These are phyloP conservation scores for Mimachlamys varia DNA, from an alignment of 2,888 invertebrate genomes.

Conservation along the genomic window DNA sequence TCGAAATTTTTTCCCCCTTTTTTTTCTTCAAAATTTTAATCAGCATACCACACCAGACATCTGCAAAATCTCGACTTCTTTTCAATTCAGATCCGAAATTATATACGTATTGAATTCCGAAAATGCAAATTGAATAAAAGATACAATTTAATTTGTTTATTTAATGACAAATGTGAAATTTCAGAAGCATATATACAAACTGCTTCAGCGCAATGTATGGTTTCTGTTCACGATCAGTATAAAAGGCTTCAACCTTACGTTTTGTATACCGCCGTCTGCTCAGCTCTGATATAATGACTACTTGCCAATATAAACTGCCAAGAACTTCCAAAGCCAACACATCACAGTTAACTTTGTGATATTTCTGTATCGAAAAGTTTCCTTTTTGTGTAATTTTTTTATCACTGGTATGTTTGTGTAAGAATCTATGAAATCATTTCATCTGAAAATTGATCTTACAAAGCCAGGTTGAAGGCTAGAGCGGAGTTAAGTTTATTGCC, in stretches of 20 bases:
- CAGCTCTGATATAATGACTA: not conserved
- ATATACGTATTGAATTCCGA: not conserved
- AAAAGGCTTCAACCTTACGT: not conserved
- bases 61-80: not conserved
- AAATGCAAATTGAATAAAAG: not conserved
- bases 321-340: constrained; percentile 9
- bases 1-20: not conserved
- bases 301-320: constrained; percentile 9
- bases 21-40: not conserved
- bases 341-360: not conserved
- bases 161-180: not conserved
- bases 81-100: not conserved
- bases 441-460: not conserved
- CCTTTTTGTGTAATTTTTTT: not conserved
- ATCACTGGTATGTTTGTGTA: constrained; percentile 5
- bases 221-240: not conserved
- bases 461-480: not conserved
- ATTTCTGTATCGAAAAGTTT: not conserved
- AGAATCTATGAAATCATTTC: not conserved
- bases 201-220: not conserved
- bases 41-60: not conserved
- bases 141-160: not conserved
- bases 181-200: not conserved
- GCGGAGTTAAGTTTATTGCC: not conserved
- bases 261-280: not conserved